Evolutionary conservation across 2,113 vertebrate genomes (phyloP).

Genomic region (Halichoerus grypus): DNA sequence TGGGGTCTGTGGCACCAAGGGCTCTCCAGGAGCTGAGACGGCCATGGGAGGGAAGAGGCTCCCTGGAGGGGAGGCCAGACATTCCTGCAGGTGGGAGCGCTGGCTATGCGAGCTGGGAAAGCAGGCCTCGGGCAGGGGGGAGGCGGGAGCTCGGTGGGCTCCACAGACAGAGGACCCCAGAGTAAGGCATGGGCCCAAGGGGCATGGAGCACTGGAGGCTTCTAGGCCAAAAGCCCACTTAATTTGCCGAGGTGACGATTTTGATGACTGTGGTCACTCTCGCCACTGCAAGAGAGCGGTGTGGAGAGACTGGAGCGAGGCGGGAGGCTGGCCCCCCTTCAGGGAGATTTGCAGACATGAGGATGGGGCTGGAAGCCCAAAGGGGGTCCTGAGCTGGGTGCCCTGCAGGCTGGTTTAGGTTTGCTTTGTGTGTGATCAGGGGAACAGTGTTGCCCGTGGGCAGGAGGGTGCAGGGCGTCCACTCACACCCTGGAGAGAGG

Average conservation of each 20-base stretch:
- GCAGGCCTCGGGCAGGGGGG: not conserved
- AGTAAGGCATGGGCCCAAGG: rapidly evolving
- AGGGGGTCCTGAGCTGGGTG: not conserved
- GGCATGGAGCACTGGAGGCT: too few species aligned
- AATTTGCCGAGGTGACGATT: rapidly evolving
- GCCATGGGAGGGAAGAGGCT: not conserved
- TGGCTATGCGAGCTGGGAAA: too few species aligned
- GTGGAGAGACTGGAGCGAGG: not conserved
- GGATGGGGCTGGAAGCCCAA: rapidly evolving
- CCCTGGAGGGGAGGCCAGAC: not conserved
- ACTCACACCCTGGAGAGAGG: rapidly evolving
- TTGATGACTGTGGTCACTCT: not conserved
- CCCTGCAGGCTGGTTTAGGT: not conserved
- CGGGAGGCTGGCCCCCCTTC: too few species aligned
- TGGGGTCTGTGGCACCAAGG: rapidly evolving
- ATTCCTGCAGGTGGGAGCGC: not conserved
- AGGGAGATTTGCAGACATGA: not conserved
- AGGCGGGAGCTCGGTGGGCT: rapidly evolving
- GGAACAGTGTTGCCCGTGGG: not conserved
- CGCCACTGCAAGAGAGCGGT: too few species aligned
- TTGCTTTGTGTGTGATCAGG: not conserved
- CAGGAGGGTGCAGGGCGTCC: not conserved
- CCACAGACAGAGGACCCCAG: not conserved
- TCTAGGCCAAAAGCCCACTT: rapidly evolving
- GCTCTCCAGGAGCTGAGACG: rapidly evolving